Percentiles rank a stretch among this genome's conserved stretches.
Evolutionary conservation across 2,113 vertebrate genomes (phyloP).

Genomic region (Aspiorhynchus laticeps): DNA sequence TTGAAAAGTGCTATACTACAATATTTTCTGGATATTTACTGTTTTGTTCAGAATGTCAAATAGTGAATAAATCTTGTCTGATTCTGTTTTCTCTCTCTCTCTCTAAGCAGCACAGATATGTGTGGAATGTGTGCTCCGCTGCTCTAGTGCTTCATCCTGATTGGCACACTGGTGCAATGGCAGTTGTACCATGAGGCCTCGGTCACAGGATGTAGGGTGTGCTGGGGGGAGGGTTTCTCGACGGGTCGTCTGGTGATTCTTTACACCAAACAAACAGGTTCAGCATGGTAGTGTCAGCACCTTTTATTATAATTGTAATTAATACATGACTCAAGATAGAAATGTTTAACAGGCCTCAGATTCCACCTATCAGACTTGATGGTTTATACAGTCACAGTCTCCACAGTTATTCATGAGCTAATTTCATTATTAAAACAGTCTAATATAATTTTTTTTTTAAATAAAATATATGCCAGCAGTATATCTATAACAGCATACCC

Average conservation of each 20-base stretch:
- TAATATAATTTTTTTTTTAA: neutral
- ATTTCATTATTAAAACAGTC: neutral
- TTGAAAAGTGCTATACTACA: neutral
- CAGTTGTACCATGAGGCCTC: neutral
- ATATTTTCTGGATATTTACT: neutral
- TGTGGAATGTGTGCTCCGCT: constrained; percentile 40
- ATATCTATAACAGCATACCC: constrained; percentile 53
- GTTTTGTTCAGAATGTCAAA: no score
- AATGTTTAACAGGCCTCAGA: constrained; percentile 22
- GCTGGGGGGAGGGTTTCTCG: neutral
- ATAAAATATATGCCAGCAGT: constrained; percentile 19
- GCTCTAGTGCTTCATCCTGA: neutral
- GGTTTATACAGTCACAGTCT: neutral
- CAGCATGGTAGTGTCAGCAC: constrained; percentile 45
- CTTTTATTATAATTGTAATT: constrained; percentile 13
- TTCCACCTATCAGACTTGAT: neutral
- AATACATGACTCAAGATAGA: constrained; percentile 1
- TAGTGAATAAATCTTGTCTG: neutral
- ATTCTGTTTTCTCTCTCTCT: neutral
- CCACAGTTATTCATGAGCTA: neutral
- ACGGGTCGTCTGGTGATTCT: neutral
- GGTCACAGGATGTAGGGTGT: neutral
- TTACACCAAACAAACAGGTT: constrained; percentile 58
- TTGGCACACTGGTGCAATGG: constrained; percentile 29
- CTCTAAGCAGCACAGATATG: constrained; percentile 35